A percentile compares a stretch with the other conserved stretches of the same genome.
These are phyloP conservation scores for Parnassius glacialis DNA, from an alignment of 2,888 invertebrate species.

Conservation along the genomic window DNA sequence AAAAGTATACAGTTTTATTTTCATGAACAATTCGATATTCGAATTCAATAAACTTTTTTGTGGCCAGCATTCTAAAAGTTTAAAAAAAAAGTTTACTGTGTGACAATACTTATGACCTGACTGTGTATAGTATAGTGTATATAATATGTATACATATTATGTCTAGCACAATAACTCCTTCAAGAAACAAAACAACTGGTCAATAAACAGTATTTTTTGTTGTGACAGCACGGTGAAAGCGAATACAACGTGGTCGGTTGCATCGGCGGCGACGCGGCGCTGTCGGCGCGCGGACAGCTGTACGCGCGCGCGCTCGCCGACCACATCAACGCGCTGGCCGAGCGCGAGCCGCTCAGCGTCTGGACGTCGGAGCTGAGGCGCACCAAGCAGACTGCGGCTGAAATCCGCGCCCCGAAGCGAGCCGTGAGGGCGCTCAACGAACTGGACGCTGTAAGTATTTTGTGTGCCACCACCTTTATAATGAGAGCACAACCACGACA, in stretches of 20 bases:
- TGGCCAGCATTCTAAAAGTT: too few relatives aligned
- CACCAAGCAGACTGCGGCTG: constrained; percentile 93
- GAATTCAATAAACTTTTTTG: too few relatives aligned
- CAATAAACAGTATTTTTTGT: too few relatives aligned
- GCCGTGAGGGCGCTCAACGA: constrained; percentile 94
- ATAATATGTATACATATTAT: too few relatives aligned
- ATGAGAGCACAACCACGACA: too few relatives aligned
- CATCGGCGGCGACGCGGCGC: constrained; percentile 93
- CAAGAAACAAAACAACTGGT: too few relatives aligned
- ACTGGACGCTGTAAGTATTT: constrained; percentile 90
- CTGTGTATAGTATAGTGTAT: too few relatives aligned
- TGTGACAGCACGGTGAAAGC: constrained; percentile 92
- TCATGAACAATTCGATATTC: too few relatives aligned
- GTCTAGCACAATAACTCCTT: too few relatives aligned
- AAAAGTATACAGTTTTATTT: too few relatives aligned
- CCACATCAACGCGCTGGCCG: constrained; percentile 81
- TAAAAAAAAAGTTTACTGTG: too few relatives aligned
- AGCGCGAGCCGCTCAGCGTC: constrained; percentile 87
- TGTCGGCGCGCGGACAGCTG: constrained; percentile 89
- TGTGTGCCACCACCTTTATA: not conserved
- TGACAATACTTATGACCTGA: too few relatives aligned
- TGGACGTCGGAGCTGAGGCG: constrained; percentile 95
- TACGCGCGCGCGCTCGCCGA: constrained; percentile 89
- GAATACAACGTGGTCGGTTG: constrained; percentile 94
- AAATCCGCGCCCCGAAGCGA: constrained; percentile 89